Base-by-base conservation (phyloP, 2,797 vertebrate species). In the Heterohyrax brucei region DNA sequence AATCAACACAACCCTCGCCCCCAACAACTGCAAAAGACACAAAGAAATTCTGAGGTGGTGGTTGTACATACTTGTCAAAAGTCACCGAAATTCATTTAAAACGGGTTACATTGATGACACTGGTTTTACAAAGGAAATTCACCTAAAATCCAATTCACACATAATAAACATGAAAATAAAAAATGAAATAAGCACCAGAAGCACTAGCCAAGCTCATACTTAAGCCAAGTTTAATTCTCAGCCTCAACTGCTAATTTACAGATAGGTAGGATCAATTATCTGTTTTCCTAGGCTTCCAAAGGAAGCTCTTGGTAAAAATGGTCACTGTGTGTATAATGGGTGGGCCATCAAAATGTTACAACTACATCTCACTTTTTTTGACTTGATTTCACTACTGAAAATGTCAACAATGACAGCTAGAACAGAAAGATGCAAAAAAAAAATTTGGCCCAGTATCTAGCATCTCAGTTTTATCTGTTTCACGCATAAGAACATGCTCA, bases 71-170 rank as follows among this genome's bases (percentile, higher is more conserved):
- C 33, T 91, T 64, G 53, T 56, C 18, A 56, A 13, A 56, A 56
- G 13, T 80, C 39, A 75, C 0, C 59, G 53, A 16, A 50, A 48
- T 53, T 30, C 7, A 8, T 30, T 87, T 83, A 64, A 86, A 72
- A 66, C 22, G 70, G 22, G 46, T 72, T 6, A 10, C 44, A 72
- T 62, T 84, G 66, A 83, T 83, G 19, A 87, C 82, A 87, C 16
- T 46, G 12, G 28, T 53, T 84, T 84, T 95, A 68, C 73, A 90
- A 93, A 85, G 39, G 80, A 94, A 87, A n/a, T 10, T 26, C 46
- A 84, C 28, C 64, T 28, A 90, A 87, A 87, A 82, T 9, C 21
- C 26, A 30, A 48, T n/a, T 77, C 3, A 91, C 33, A 86, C 21
- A 61, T 72, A 89, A 64, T 70, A 10, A 90, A 83, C 7, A 72